Conservation (phyloP, 2,888 invertebrate genomes). For the Sphaeridia pumilis region DNA sequence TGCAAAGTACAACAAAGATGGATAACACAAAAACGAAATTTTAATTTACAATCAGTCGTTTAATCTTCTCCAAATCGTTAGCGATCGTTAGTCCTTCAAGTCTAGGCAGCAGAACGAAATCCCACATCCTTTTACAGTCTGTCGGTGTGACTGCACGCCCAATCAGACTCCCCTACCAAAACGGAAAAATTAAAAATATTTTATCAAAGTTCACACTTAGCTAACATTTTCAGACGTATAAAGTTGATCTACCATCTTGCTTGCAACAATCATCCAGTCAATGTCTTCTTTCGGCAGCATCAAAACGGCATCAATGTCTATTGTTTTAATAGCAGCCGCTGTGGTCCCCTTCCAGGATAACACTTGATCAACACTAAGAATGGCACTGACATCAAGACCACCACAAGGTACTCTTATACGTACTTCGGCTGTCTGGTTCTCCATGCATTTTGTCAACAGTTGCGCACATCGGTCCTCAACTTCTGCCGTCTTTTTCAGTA, state of each 20-base stretch:
- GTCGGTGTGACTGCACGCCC: not conserved
- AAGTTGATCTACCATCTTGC: constrained; percentile 8
- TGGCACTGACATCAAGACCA: not conserved
- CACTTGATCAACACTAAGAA: not conserved
- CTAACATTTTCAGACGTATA: not conserved
- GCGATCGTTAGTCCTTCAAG: not conserved
- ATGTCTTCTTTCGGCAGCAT: not conserved
- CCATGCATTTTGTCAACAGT: not conserved
- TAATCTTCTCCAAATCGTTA: not conserved
- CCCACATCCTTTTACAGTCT: constrained; percentile 3
- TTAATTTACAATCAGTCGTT: constrained; percentile 4
- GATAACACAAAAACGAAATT: not conserved
- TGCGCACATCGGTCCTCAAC: constrained; percentile 8
- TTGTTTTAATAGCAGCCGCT: not conserved
- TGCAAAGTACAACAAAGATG: not conserved
- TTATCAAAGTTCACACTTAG: not conserved
- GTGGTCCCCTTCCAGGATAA: constrained; percentile 3
- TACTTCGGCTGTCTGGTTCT: not conserved
- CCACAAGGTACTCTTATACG: not conserved
- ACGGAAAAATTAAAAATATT: not conserved
- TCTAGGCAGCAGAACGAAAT: constrained; percentile 1
- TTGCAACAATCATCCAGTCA: constrained; percentile 6
- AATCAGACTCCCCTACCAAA: not conserved
- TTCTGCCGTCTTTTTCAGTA: not conserved
- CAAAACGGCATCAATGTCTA: not conserved